Evolutionary conservation across 2,113 vertebrate genomes (phyloP).

Genomic region (Spilogale gracilis): DNA sequence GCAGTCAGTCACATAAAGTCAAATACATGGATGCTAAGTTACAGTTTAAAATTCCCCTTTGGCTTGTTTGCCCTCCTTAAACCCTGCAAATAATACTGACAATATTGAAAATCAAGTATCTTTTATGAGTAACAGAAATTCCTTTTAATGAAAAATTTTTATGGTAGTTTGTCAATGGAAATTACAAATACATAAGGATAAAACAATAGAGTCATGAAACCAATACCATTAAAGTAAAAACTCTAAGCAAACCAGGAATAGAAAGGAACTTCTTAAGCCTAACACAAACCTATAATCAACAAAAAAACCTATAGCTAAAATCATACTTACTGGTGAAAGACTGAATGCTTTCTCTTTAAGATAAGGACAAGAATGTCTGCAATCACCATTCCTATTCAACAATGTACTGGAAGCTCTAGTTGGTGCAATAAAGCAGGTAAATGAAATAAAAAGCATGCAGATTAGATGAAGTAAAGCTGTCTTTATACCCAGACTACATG

Average conservation of each 20-base stretch:
- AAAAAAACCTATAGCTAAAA: not conserved
- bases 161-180: not conserved
- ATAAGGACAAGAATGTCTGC: not conserved
- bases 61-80: not conserved
- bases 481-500: not conserved
- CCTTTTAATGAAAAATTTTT: not conserved
- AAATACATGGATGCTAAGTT: not conserved
- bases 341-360: not conserved
- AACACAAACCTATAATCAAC: not conserved
- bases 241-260: not conserved
- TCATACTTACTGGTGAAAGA: not conserved
- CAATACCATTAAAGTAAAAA: not conserved
- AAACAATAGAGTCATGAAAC: not conserved
- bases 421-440: not conserved
- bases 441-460: not conserved
- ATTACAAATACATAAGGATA: not conserved
- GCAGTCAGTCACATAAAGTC: not conserved
- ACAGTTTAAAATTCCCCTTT: constrained; percentile 5
- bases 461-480: not conserved
- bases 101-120: not conserved
- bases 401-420: not conserved
- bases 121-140: constrained; percentile 6
- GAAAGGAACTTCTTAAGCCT: not conserved
- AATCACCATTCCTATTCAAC: not conserved
- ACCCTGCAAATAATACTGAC: not conserved